Evolutionary conservation across 2,797 vertebrate species (phyloP), one percentile per base, ranked within the genome.

Genomic region (Babyrousa celebensis): DNA sequence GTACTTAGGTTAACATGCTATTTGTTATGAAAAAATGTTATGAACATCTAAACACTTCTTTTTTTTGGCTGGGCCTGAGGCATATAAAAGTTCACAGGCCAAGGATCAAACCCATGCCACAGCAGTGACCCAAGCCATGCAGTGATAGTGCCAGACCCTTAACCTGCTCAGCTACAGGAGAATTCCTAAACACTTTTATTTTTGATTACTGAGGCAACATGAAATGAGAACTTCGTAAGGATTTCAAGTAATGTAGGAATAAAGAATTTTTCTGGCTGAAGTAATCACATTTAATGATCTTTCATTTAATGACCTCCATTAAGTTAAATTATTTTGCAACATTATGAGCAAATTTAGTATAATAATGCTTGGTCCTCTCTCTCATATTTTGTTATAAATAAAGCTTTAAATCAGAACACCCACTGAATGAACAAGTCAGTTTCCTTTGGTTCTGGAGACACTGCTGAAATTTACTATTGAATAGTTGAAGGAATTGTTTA

Each of bases 11-110:
- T 62, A 87, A 82, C 15, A 75, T 75, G 62, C 17, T 9, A 74
- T 77, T 96, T 91, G n/a, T 60, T 71, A 58, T 92, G 27, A 84
- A 85, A 93, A 95, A 72, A 48, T 77, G 23, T 72, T 94, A 92
- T 56, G n/a, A 86, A 93, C 14, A 63, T 70, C 11, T 90, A 80
- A 85, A 85, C 12, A 74, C 10, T 85, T 84, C 90, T 78, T 67
- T 48, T 48, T 48, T 48, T 48, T 48, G 43, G 43, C 43, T 48
- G 43, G 43, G 43, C 43, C 43, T 48, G 43, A 7, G 43, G 43
- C 43, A 48, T 48, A 48, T 48, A 48, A 48, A 48, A 48, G 43
- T 10, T 48, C 43, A 48, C 9, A 48, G 43, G 43, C 43, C 43
- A 48, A 48, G 43, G 43, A 48, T 48, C 43, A 48, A 48, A 48